Evolutionary conservation across 2,888 invertebrate species (phyloP).

Genomic region (Ectemnius cavifrons): DNA sequence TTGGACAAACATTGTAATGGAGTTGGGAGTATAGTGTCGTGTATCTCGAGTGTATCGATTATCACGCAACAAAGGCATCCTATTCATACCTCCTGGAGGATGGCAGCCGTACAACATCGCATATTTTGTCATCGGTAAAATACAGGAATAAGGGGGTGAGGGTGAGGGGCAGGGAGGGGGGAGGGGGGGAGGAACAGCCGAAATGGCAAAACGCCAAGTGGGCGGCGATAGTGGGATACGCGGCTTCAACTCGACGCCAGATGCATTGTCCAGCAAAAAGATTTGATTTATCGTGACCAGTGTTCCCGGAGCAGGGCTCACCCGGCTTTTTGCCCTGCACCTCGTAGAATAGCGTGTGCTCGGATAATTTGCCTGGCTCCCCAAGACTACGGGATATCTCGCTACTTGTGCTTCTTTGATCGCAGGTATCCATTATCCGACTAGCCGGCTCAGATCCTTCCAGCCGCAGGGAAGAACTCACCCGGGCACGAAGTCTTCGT

Average conservation of each 20-base stretch:
- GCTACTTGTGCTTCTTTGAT: conserved; percentile 7
- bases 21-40: too few relatives aligned
- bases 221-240: conserved; percentile 69
- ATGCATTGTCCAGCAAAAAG: conserved; percentile 69
- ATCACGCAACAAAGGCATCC: not conserved
- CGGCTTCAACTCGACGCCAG: conserved; percentile 67
- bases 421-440: conserved; percentile 16
- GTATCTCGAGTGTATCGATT: too few relatives aligned
- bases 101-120: conserved; percentile 56
- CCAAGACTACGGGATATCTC: conserved; percentile 31
- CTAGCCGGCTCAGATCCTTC: not conserved
- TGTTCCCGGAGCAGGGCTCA: conserved; percentile 63
- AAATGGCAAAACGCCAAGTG: conserved; percentile 68
- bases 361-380: conserved; percentile 59
- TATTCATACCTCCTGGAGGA: conserved; percentile 27
- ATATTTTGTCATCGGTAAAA: conserved; percentile 67
- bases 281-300: conserved; percentile 68
- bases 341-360: conserved; percentile 54
- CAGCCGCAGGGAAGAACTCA: not conserved
- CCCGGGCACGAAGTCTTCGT: not conserved
- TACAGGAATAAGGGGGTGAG: too few relatives aligned
- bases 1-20: too few relatives aligned
- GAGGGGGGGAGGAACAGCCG: conserved; percentile 18
- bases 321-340: conserved; percentile 34
- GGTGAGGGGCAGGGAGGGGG: too few relatives aligned